Evolutionary conservation across 2,888 invertebrate genomes (phyloP).

Genomic region (Protophormia terraenovae): DNA sequence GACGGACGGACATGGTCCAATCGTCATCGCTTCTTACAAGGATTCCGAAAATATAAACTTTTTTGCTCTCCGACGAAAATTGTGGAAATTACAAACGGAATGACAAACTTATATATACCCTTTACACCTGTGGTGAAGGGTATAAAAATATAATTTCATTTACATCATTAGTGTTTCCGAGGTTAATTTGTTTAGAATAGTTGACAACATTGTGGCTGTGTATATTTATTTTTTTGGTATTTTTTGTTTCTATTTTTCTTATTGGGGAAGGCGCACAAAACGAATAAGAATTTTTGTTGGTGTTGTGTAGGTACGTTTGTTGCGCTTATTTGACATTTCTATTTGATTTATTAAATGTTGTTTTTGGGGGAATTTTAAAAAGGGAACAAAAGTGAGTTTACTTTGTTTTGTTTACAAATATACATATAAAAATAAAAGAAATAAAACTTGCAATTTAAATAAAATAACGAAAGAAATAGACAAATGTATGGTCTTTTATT

Average conservation of each 20-base stretch:
- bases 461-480: background rate
- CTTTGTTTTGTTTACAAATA: conserved; percentile 57
- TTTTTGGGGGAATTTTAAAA: background rate
- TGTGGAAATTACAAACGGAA: no score
- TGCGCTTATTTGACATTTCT: conserved; percentile 55
- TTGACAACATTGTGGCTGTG: conserved; percentile 13
- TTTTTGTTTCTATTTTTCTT: conserved; percentile 30
- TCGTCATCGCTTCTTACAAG: no score
- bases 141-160: no score
- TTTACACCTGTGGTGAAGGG: no score
- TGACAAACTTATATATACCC: no score
- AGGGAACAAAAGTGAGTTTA: background rate
- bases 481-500: background rate
- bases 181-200: background rate
- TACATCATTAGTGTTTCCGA: no score
- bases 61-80: no score
- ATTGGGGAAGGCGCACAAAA: conserved; percentile 55
- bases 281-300: conserved; percentile 19
- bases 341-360: conserved; percentile 28
- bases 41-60: no score
- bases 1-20: no score
- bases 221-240: background rate
- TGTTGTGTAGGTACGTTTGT: conserved; percentile 37
- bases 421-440: background rate
- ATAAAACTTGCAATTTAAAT: background rate